Evolutionary conservation across 2,888 invertebrate species (phyloP), one percentile per base, ranked within the genome.

Genomic region (Andricus curvator): DNA sequence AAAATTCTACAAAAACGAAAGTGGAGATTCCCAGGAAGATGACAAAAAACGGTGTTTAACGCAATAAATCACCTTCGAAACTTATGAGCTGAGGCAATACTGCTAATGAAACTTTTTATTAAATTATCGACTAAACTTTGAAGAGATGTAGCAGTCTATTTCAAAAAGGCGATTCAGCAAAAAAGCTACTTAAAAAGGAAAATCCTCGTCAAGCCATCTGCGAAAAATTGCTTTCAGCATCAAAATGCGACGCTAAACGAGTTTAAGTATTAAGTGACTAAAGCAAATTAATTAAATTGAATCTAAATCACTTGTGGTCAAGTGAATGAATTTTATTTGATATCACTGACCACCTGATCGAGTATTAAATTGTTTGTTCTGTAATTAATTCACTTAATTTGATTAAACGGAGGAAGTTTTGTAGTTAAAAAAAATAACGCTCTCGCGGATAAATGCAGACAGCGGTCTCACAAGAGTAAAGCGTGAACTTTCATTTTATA

Each of bases 21-120:
- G 22, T 68, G 44, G 17, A 68, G 9, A 48, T 68, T 67, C 37
- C 15, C 41, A 44, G n/a, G 25, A 44, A 37, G n/a, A 17, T 11
- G n/a, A 37, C 22, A 67, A 67, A 66, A 67, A 41, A 67, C 8
- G 68, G n/a, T 68, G 48, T 25, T 68, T 64, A 60, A 78, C 65
- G 70, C 62, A 48, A 65, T 81, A 82, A 84, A 80, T 80, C 77
- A 44, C n/a, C 33, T 25, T 78, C 79, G 78, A 81, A 80, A 80
- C 79, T 77, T 67, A 77, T 62, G 62, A 79, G 56, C 78, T 80
- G 62, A 79, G 79, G 82, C 70, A 81, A 81, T 81, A 76, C 65
- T 78, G 74, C 81, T 88, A 89, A 89, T 88, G 88, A 88, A 88
- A 88, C 68, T 88, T 88, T 88, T 89, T 86, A 89, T 89, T 85